A percentile compares a stretch with the other conserved stretches of the same genome.
Conservation (phyloP, 2,888 invertebrate species). For the Scaptomyza reducta region DNA sequence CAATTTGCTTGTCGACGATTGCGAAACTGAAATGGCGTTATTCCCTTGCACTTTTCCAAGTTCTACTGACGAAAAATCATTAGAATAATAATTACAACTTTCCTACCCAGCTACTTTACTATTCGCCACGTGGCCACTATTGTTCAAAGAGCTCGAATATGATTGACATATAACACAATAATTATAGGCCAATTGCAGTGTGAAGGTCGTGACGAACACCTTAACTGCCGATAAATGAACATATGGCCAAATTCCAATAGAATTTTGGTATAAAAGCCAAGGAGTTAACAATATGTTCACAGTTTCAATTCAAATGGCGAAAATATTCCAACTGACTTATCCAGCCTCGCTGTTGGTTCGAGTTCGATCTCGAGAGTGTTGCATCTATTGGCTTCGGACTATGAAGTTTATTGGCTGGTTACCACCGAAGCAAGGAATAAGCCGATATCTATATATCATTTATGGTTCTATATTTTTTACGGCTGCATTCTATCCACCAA, state of each 20-base stretch:
- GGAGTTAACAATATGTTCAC: not conserved
- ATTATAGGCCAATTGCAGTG: constrained; percentile 4
- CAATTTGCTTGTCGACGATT: constrained; percentile 46
- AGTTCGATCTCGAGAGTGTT: constrained; percentile 45
- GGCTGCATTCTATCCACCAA: constrained; percentile 41
- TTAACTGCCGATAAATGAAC: not conserved
- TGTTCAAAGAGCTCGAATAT: not conserved
- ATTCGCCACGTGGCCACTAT: too few relatives aligned
- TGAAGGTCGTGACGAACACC: not conserved
- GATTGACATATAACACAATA: constrained; percentile 14
- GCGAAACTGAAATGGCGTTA: not conserved
- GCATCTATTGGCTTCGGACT: constrained; percentile 37
- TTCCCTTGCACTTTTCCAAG: too few relatives aligned
- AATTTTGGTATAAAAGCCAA: constrained; percentile 23
- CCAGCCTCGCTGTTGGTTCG: constrained; percentile 41
- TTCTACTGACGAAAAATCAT: too few relatives aligned
- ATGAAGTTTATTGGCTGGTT: constrained; percentile 48
- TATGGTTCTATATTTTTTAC: constrained; percentile 31
- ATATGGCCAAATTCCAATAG: constrained; percentile 11
- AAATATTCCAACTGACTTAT: constrained; percentile 36
- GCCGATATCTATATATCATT: too few relatives aligned
- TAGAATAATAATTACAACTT: not conserved
- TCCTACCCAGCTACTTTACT: not conserved
- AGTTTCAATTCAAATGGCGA: constrained; percentile 7
- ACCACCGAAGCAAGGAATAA: constrained; percentile 37